phyloP scores from a whole-genome alignment of 2,113 vertebrate genomes.

The Bos indicus region DNA sequence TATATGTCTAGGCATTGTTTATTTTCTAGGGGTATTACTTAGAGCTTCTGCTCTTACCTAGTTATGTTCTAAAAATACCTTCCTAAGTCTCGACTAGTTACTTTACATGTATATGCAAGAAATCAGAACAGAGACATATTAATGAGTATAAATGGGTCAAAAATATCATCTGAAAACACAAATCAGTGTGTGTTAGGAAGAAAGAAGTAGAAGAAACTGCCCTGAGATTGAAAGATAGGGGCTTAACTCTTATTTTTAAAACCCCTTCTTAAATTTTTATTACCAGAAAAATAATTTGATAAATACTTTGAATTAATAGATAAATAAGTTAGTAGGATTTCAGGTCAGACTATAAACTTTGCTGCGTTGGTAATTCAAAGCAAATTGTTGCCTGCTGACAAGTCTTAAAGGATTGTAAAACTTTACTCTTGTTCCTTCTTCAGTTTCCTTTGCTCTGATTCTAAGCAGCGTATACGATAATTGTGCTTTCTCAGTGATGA shows the following conservation, averaged over 20 bases:
- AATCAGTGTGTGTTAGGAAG: background rate
- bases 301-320: constrained; percentile 11
- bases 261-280: background rate
- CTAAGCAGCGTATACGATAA: background rate
- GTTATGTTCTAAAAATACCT: background rate
- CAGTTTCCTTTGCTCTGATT: background rate
- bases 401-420: background rate
- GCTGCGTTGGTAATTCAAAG: background rate
- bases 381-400: background rate
- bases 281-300: background rate
- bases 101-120: background rate
- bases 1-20: background rate
- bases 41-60: background rate
- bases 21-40: background rate
- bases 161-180: background rate
- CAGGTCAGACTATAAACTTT: background rate
- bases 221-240: background rate
- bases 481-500: background rate
- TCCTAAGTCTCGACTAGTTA: background rate
- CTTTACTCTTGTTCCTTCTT: background rate
- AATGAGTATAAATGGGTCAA: background rate
- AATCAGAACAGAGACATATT: background rate
- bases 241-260: background rate
- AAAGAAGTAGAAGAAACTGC: background rate
- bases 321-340: background rate